A percentile compares a stretch with the other conserved stretches of the same genome.
These are phyloP conservation scores for Clytia hemisphaerica DNA, from an alignment of 30 jellyfish, hydroid and myxozoan species.

Conservation along the genomic window DNA sequence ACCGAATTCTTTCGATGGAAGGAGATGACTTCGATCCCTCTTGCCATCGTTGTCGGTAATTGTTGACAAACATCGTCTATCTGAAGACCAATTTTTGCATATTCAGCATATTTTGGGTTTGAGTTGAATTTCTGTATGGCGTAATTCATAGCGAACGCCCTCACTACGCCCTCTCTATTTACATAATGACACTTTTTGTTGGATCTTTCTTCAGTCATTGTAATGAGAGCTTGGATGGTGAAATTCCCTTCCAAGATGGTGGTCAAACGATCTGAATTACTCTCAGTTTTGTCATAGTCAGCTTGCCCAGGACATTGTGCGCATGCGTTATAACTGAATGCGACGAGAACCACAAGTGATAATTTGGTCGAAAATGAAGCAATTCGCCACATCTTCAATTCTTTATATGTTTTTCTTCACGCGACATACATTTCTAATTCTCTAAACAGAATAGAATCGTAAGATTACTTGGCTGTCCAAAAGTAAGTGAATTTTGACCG, in stretches of 20 bases:
- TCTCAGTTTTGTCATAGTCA: no score
- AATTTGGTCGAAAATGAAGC: no score
- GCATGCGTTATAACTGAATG: no score
- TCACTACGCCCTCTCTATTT: conserved; percentile 39
- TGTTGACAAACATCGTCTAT: conserved; percentile 67
- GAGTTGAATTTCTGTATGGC: conserved; percentile 40
- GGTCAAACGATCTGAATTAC: no score
- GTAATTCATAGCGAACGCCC: conserved; percentile 53
- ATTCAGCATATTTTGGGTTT: conserved; percentile 28
- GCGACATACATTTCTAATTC: no score
- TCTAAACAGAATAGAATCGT: no score
- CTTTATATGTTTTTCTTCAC: no score
- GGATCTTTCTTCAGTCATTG: conserved; percentile 46
- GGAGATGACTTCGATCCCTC: conserved; percentile 89
- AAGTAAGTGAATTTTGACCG: no score
- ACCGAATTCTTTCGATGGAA: conserved; percentile 75
- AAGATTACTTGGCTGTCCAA: no score
- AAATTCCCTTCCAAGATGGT: conserved; percentile 44
- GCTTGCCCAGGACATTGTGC: no score
- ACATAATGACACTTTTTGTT: conserved; percentile 20
- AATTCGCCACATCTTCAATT: no score
- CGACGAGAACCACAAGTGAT: no score
- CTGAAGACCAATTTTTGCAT: conserved; percentile 60
- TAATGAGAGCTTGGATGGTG: conserved; percentile 59
- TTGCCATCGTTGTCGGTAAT: conserved; percentile 64